A percentile compares a stretch with the other conserved stretches of the same genome.
Conservation (phyloP, 2,888 invertebrate species). For the Coecobrya sp. region DNA sequence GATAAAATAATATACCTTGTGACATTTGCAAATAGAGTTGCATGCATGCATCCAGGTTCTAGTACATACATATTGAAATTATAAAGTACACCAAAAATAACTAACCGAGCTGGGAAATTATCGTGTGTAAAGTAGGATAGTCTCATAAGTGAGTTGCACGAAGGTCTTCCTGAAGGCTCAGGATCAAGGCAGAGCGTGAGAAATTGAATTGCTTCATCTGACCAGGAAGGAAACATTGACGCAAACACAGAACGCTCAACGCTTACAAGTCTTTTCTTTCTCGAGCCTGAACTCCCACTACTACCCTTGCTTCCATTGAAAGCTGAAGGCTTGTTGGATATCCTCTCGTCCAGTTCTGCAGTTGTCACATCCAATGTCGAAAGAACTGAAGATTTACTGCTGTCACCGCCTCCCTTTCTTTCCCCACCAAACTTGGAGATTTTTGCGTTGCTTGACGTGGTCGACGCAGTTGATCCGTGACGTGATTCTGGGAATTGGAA, state of each 20-base stretch:
- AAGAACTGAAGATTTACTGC: constrained; percentile 60
- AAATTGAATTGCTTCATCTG: constrained; percentile 85
- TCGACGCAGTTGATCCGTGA: constrained; percentile 85
- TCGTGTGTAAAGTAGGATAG: constrained; percentile 91
- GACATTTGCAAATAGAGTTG: too few species aligned
- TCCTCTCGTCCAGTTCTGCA: constrained; percentile 24
- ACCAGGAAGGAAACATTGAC: constrained; percentile 86
- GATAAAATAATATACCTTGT: too few species aligned
- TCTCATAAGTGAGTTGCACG: constrained; percentile 90
- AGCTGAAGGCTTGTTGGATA: constrained; percentile 3
- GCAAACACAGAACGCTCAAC: constrained; percentile 84
- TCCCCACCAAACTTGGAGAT: constrained; percentile 70
- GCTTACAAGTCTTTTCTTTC: constrained; percentile 68
- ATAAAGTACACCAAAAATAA: constrained; percentile 3
- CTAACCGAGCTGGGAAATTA: constrained; percentile 89
- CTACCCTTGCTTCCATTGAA: constrained; percentile 57
- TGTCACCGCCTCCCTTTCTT: constrained; percentile 34
- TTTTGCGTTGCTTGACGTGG: constrained; percentile 79
- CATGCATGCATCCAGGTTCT: neutral
- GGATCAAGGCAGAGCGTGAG: constrained; percentile 86
- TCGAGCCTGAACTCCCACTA: constrained; percentile 73
- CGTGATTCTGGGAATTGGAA: constrained; percentile 86
- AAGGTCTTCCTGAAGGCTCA: constrained; percentile 88
- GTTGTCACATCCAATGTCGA: constrained; percentile 44
- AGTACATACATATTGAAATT: neutral